These are phyloP conservation scores for Brachirus orientalis DNA, from an alignment of 2,113 vertebrate species.

Conservation along the genomic window DNA sequence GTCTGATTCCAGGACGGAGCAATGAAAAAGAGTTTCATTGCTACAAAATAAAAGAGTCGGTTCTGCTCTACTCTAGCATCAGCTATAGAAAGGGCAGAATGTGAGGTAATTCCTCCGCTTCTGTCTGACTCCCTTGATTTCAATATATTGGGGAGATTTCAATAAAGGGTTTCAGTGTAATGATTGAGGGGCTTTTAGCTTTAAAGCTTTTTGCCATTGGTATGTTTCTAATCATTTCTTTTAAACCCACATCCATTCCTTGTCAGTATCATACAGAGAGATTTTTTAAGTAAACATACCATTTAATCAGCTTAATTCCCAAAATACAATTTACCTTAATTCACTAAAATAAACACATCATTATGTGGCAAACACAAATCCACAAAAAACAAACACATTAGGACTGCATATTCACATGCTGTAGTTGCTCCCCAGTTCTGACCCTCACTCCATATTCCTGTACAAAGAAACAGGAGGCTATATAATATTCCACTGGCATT, in stretches of 20 bases:
- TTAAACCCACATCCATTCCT: too few relatives aligned
- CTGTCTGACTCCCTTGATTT: slow-evolving; percentile 72
- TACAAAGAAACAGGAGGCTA: slow-evolving; percentile 46
- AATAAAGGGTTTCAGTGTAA: slow-evolving; percentile 77
- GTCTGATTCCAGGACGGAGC: slow-evolving; percentile 74
- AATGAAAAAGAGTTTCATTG: slow-evolving; percentile 79
- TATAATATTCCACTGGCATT: slow-evolving; percentile 66
- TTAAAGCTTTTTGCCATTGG: slow-evolving; percentile 70
- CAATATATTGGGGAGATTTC: slow-evolving; percentile 71
- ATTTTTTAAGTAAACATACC: background rate
- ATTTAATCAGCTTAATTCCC: slow-evolving; percentile 38
- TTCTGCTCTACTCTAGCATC: slow-evolving; percentile 68
- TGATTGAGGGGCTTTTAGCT: slow-evolving; percentile 54
- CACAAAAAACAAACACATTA: slow-evolving; percentile 17
- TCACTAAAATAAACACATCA: slow-evolving; percentile 1
- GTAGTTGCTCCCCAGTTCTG: slow-evolving; percentile 34
- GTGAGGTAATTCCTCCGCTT: slow-evolving; percentile 55
- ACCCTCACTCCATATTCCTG: slow-evolving; percentile 47
- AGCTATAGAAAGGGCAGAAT: slow-evolving; percentile 71
- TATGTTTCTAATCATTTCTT: too few relatives aligned
- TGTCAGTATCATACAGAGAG: slow-evolving; percentile 8
- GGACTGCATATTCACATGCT: slow-evolving; percentile 21
- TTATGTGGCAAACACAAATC: background rate
- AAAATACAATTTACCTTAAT: too few relatives aligned
- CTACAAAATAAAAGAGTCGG: slow-evolving; percentile 76